Evolutionary conservation across 1,140 invertebrate genomes (phyloP).

Genomic region (Drosophila seguyi): DNA sequence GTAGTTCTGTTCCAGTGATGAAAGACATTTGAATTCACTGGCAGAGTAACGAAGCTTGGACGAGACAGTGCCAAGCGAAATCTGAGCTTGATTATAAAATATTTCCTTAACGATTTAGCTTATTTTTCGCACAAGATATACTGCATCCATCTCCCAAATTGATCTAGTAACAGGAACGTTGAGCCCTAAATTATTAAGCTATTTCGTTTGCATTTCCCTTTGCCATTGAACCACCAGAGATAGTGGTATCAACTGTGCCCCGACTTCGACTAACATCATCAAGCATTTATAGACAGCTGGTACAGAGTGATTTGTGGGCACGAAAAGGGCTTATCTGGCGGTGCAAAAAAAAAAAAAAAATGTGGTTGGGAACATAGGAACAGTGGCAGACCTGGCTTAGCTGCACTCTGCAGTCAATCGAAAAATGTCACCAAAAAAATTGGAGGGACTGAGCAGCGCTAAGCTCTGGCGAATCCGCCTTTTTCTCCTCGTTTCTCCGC

Average conservation of each 20-base stretch:
- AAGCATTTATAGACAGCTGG: slow-evolving; percentile 46
- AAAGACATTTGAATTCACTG: slow-evolving; percentile 2
- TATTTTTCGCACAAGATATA: not conserved
- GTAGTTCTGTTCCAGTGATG: slow-evolving; percentile 9
- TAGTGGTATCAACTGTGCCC: slow-evolving; percentile 2
- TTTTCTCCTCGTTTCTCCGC: slow-evolving; percentile 3
- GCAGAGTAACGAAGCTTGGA: not conserved
- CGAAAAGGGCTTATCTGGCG: slow-evolving; percentile 46
- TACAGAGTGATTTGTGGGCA: slow-evolving; percentile 33
- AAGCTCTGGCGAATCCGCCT: slow-evolving; percentile 27
- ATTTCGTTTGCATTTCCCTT: slow-evolving; percentile 4
- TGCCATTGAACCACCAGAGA: not conserved
- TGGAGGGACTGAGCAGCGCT: slow-evolving; percentile 46
- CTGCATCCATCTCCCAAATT: not conserved
- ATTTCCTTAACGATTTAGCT: not conserved
- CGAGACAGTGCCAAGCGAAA: too few relatives aligned
- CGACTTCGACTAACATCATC: slow-evolving; percentile 20
- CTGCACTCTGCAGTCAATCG: slow-evolving; percentile 59
- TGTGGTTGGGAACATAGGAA: slow-evolving; percentile 28
- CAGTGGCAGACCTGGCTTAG: slow-evolving; percentile 3
- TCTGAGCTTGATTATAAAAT: not conserved
- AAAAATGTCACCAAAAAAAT: slow-evolving; percentile 48
- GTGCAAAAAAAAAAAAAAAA: slow-evolving; percentile 9
- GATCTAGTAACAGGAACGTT: not conserved
- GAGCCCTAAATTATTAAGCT: not conserved